Base-by-base conservation (phyloP, 2,888 invertebrate species). In the Hemithea aestivaria region DNA sequence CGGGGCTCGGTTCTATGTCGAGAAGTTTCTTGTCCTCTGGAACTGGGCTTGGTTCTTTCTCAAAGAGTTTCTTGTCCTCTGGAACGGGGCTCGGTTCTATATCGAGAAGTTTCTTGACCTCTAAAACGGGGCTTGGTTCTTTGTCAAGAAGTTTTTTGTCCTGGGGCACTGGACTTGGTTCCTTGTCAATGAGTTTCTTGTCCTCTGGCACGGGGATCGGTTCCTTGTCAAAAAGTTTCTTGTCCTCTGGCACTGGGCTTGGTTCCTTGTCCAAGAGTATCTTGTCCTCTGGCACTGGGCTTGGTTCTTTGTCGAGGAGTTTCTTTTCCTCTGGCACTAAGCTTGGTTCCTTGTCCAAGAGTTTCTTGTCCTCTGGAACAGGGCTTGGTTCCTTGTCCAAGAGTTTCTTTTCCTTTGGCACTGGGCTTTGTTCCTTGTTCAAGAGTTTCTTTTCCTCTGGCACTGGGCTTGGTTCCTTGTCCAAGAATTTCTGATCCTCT, bases 41-140 rank as follows among this genome's bases (percentile, higher is more conserved):
- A 7, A 30, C 12, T 6, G 43, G 42, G 27, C 48, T 56, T 23
- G 44, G 20, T n/a, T 16, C 45, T 10, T 50, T 49, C 1, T 37
- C 43, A 25, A 30, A 8, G 10, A 24, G 24, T 20, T 10, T n/a
- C 2, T 12, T 9, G 4, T 20, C 20, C 0, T 35, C 34, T 20
- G 16, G 20, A 1, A 27, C 7, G 2, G n/a, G 9, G 10, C 31
- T 40, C 11, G 11, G 6, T 12, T 28, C 24, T 6, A 24, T 25
- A 3, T 22, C 32, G 7, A 20, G 2, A 5, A 8, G 20, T 20
- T 5, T 2, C 4, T 27, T 27, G 1, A 27, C 35, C 2, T 26
- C 34, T 9, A 16, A 16, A 7, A 20, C 2, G 10, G 23, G 9
- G 8, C 30, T 32, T 1, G 16, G 24, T n/a, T 27, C 27, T 27